A percentile compares a stretch with the other conserved stretches of the same genome.
These are phyloP conservation scores for Gymnoscopelus braueri DNA, from an alignment of 2,797 vertebrate genomes.

Conservation along the genomic window DNA sequence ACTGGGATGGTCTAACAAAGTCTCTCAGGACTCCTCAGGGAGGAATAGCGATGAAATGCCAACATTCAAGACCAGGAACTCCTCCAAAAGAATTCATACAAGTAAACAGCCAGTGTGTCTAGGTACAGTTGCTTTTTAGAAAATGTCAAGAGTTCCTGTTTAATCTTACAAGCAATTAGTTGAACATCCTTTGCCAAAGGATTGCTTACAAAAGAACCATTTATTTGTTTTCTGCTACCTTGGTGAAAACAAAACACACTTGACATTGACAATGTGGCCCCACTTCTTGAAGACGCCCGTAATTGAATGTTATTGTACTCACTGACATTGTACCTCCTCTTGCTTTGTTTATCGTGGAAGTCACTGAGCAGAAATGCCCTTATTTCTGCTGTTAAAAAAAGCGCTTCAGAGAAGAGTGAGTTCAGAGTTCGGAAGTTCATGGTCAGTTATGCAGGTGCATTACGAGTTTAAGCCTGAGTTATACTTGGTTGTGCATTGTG, in stretches of 20 bases:
- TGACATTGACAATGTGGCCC: constrained; percentile 22
- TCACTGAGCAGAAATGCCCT: constrained; percentile 6
- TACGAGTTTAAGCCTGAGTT: too few relatives aligned
- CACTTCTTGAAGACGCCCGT: constrained; percentile 17
- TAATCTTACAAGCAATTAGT: constrained; percentile 58
- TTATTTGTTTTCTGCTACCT: constrained; percentile 38
- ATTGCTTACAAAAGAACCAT: constrained; percentile 26
- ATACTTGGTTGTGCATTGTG: too few relatives aligned
- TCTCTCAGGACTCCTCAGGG: constrained; percentile 34
- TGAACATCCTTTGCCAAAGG: constrained; percentile 23
- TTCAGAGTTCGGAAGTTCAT: background rate
- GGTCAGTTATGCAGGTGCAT: background rate
- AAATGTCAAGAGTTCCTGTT: constrained; percentile 68
- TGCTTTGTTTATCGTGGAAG: constrained; percentile 34
- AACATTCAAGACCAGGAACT: constrained; percentile 27
- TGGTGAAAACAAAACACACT: constrained; percentile 48
- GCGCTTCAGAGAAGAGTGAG: constrained; percentile 13
- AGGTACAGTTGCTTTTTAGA: constrained; percentile 25
- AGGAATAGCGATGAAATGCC: constrained; percentile 46
- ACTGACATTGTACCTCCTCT: constrained; percentile 10
- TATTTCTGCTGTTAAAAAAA: constrained; percentile 7
- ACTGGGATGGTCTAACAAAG: constrained; percentile 18
- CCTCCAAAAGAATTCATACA: constrained; percentile 19
- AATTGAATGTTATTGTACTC: constrained; percentile 26
- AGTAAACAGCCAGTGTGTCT: constrained; percentile 12